A percentile compares a stretch with the other conserved stretches of the same genome.
Evolutionary conservation across 2,888 invertebrate species (phyloP).

Genomic region (Ennomos fuscantarius): DNA sequence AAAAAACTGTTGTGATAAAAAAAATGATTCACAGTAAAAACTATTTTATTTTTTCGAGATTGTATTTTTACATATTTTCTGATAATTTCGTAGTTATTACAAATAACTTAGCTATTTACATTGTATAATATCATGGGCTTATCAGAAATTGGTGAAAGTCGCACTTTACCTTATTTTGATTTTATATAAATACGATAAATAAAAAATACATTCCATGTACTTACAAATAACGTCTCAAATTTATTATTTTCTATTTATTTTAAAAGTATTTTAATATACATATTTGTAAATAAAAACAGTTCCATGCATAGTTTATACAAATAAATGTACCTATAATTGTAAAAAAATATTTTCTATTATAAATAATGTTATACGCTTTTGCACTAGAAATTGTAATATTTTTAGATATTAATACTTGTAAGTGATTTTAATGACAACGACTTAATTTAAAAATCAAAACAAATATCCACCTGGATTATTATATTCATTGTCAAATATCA

Average conservation of each 20-base stretch:
- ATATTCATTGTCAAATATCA: slow-evolving; percentile 20
- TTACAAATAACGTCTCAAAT: slow-evolving; percentile 6
- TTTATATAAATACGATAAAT: slow-evolving; percentile 3
- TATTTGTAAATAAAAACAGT: slow-evolving; percentile 21
- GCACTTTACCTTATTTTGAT: background rate
- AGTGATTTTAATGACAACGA: slow-evolving; percentile 25
- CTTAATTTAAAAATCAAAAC: slow-evolving; percentile 20
- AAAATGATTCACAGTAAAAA: slow-evolving; percentile 17
- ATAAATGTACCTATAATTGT: slow-evolving; percentile 31
- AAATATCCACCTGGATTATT: background rate
- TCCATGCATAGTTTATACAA: slow-evolving; percentile 21
- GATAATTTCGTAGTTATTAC: background rate
- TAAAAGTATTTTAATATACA: slow-evolving; percentile 24
- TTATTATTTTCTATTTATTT: slow-evolving; percentile 2
- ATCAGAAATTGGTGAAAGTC: slow-evolving; percentile 1
- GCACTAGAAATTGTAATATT: slow-evolving; percentile 7
- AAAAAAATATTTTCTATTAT: slow-evolving; percentile 27
- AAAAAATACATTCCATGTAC: slow-evolving; percentile 20
- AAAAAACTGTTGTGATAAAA: slow-evolving; percentile 37
- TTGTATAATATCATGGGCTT: background rate
- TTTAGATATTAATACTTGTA: slow-evolving; percentile 4
- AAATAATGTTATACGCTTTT: slow-evolving; percentile 23
- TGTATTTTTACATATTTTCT: slow-evolving; percentile 6
- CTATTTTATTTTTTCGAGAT: slow-evolving; percentile 35
- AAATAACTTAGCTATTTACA: background rate